Evolutionary conservation across 2,113 vertebrate species (phyloP).

Genomic region (Myotis yumanensis): DNA sequence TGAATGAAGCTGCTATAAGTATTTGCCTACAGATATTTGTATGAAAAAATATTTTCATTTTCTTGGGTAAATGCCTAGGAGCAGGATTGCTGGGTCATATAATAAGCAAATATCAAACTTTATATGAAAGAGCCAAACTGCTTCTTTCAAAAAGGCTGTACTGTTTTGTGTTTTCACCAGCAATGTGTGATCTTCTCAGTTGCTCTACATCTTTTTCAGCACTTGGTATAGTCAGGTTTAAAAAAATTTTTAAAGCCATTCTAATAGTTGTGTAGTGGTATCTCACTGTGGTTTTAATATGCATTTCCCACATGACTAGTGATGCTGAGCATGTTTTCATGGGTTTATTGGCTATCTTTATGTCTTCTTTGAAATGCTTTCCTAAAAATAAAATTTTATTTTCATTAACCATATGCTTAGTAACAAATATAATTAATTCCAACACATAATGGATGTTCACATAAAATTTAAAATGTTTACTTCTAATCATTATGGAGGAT

Average conservation of each 20-base stretch:
- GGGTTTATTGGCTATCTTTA: neutral
- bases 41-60: neutral
- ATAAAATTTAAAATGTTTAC: neutral
- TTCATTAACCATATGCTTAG: neutral
- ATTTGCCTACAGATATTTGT: neutral
- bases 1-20: neutral
- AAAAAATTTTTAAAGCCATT: neutral
- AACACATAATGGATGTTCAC: neutral
- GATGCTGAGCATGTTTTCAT: neutral
- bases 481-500: neutral
- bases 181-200: neutral
- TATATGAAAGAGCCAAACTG: neutral
- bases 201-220: neutral
- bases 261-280: neutral
- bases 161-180: neutral
- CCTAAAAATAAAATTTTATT: constrained; percentile 10
- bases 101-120: neutral
- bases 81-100: neutral
- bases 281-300: neutral
- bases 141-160: neutral
- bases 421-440: neutral
- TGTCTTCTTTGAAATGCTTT: neutral
- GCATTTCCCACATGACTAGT: neutral
- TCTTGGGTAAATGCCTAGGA: neutral
- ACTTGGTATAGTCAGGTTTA: neutral